phyloP scores from a whole-genome alignment of 92 coral and sea anemone genomes.

The Porites rus region DNA sequence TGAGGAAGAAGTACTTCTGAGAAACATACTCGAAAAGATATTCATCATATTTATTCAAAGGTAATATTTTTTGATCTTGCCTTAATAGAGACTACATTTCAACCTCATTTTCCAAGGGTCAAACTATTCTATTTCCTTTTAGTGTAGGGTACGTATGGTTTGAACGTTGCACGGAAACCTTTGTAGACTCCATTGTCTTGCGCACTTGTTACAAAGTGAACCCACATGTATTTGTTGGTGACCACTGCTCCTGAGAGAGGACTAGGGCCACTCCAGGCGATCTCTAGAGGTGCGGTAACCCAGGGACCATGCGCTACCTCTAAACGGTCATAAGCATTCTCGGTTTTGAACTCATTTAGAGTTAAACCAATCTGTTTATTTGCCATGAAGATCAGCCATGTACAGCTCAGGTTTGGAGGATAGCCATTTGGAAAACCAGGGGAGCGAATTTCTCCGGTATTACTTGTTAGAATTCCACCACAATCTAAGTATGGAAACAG shows the following conservation, averaged over 20 bases:
- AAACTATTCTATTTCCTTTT: constrained; percentile 19
- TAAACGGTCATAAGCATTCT: constrained; percentile 90
- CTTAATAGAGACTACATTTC: neutral
- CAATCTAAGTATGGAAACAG: constrained; percentile 68
- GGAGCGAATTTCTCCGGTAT: constrained; percentile 86
- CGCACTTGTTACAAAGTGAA: constrained; percentile 83
- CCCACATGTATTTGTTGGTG: constrained; percentile 87
- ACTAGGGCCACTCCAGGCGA: constrained; percentile 91
- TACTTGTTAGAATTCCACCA: constrained; percentile 83
- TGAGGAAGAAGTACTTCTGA: no score
- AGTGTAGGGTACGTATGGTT: constrained; percentile 62
- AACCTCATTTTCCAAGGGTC: neutral
- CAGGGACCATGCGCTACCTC: constrained; percentile 91
- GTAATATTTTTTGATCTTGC: no score
- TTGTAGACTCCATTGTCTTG: constrained; percentile 82
- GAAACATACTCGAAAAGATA: no score
- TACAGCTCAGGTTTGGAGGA: constrained; percentile 87
- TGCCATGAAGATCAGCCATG: constrained; percentile 88
- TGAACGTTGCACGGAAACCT: constrained; percentile 90
- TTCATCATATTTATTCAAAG: neutral
- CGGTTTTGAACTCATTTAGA: constrained; percentile 82
- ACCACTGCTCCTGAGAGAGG: constrained; percentile 80
- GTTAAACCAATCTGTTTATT: constrained; percentile 73
- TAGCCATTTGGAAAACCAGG: constrained; percentile 92
- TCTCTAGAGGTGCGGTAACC: constrained; percentile 80